Conservation (phyloP, 2,888 invertebrate species). For the Oxystoma pomonae region DNA sequence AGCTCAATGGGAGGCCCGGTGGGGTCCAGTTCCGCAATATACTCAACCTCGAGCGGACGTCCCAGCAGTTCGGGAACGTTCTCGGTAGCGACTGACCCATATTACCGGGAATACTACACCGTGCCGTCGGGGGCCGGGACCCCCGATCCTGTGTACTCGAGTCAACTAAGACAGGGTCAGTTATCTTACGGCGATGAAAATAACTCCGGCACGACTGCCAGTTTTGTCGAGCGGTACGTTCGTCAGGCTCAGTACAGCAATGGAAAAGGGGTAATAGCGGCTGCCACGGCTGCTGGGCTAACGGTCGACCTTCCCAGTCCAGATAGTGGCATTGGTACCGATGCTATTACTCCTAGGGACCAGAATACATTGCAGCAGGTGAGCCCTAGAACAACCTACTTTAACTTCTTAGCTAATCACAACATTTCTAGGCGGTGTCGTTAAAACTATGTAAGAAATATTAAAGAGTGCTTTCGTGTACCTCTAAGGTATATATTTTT, state of each 20-base stretch:
- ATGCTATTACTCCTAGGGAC: conserved; percentile 87
- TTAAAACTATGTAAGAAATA: too few relatives aligned
- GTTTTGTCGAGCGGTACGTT: conserved; percentile 63
- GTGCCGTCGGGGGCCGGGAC: conserved; percentile 54
- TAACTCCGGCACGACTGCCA: conserved; percentile 55
- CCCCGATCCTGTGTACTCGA: conserved; percentile 51
- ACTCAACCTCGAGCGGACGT: conserved; percentile 42
- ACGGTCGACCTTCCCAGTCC: conserved; percentile 94
- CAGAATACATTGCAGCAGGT: conserved; percentile 89
- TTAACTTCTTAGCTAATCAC: too few relatives aligned
- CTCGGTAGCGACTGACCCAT: conserved; percentile 64
- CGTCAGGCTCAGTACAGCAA: conserved; percentile 53
- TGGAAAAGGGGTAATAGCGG: conserved; percentile 68
- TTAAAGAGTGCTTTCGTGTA: too few relatives aligned
- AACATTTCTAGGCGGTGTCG: too few relatives aligned
- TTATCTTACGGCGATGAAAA: conserved; percentile 55
- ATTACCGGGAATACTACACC: conserved; percentile 78
- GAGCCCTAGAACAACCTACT: conserved; percentile 46
- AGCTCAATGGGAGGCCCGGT: conserved; percentile 49
- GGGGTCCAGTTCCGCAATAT: conserved; percentile 45
- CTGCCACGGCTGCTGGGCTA: conserved; percentile 73
- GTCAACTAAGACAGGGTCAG: conserved; percentile 49
- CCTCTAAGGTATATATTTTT: too few relatives aligned
- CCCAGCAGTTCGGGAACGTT: conserved; percentile 55
- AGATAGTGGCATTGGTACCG: conserved; percentile 93